Evolutionary conservation across 2,888 invertebrate species (phyloP).

Genomic region (Ophion slaviceki): DNA sequence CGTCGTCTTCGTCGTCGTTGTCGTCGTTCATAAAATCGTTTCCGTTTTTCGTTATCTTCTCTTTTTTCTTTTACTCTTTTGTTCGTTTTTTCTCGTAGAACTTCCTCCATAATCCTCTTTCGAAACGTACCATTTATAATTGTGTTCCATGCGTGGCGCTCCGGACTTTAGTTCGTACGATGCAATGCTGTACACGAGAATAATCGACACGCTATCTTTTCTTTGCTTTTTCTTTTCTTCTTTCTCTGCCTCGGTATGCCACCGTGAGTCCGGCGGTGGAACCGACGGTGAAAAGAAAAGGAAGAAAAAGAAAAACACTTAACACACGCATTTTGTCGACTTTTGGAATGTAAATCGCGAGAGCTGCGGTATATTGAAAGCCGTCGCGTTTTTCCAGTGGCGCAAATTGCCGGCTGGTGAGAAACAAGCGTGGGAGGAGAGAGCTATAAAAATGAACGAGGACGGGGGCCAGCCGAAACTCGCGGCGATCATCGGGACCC

Average conservation of each 20-base stretch:
- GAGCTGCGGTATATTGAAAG: background rate
- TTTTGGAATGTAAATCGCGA: background rate
- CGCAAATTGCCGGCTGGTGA: slow-evolving; percentile 93
- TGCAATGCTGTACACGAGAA: slow-evolving; percentile 2
- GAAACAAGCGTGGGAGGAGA: slow-evolving; percentile 97
- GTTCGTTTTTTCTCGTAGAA: background rate
- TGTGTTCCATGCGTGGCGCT: slow-evolving; percentile 29
- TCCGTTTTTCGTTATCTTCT: background rate
- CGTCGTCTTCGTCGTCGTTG: background rate
- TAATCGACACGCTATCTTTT: background rate
- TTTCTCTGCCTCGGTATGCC: background rate
- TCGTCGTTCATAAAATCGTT: background rate
- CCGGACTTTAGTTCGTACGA: slow-evolving; percentile 30
- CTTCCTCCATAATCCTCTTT: slow-evolving; percentile 59
- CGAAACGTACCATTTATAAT: slow-evolving; percentile 52
- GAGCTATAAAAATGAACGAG: slow-evolving; percentile 94
- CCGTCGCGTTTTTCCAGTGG: slow-evolving; percentile 88
- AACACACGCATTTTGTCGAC: slow-evolving; percentile 9
- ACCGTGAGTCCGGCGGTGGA: too few relatives aligned
- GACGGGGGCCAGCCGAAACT: slow-evolving; percentile 88
- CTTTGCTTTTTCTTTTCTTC: background rate
- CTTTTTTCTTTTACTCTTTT: background rate
- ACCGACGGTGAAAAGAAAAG: background rate
- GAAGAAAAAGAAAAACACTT: slow-evolving; percentile 3
- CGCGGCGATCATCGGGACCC: slow-evolving; percentile 76